Conservation (phyloP, 2,888 invertebrate species). For the Nomada lathburiana region DNA sequence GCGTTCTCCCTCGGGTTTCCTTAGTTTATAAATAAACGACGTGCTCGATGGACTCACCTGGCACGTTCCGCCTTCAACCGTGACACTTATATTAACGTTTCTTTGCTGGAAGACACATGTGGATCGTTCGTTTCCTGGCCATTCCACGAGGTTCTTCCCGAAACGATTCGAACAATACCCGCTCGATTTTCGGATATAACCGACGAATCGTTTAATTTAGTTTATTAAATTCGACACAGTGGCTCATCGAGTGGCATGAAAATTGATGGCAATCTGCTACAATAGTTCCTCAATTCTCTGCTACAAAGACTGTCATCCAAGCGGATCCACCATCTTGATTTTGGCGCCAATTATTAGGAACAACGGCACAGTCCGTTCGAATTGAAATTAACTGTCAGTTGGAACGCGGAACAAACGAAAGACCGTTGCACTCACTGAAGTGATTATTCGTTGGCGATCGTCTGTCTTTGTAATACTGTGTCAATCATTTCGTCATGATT, state of each 20-base stretch:
- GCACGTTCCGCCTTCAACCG: conserved; percentile 63
- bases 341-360: conserved; percentile 42
- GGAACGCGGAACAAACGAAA: background rate
- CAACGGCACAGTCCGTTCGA: background rate
- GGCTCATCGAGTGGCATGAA: conserved; percentile 25
- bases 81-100: conserved; percentile 62
- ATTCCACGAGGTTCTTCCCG: background rate
- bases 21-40: conserved; percentile 69
- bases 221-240: conserved; percentile 27
- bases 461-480: background rate
- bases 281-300: conserved; percentile 21
- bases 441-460: conserved; percentile 1
- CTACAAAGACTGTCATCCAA: conserved; percentile 46
- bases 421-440: background rate
- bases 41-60: conserved; percentile 58
- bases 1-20: conserved; percentile 58
- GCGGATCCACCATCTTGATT: conserved; percentile 21
- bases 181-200: background rate
- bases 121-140: conserved; percentile 12
- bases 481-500: background rate
- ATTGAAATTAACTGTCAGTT: conserved; percentile 18
- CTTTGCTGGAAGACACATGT: conserved; percentile 50
- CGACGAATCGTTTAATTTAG: background rate
- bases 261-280: conserved; percentile 2
- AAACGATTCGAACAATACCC: background rate